phyloP scores from a whole-genome alignment of 1,140 invertebrate species.

The Saccostrea glomerata region DNA sequence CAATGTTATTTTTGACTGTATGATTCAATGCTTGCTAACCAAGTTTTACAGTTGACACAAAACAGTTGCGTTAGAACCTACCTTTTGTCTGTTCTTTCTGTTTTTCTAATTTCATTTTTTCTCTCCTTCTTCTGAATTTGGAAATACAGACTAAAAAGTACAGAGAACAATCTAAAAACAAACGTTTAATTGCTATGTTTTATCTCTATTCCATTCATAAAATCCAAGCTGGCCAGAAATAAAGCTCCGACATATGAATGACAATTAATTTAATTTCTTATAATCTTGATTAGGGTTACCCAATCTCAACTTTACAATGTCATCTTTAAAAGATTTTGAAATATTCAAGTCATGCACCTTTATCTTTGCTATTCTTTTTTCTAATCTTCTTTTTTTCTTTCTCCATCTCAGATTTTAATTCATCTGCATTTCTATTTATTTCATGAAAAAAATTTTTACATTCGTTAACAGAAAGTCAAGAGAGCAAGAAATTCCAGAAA shows the following conservation, averaged over 20 bases:
- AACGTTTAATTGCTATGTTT: no score
- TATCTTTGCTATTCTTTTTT: constrained; percentile 77
- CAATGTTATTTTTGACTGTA: no score
- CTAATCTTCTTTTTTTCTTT: constrained; percentile 74
- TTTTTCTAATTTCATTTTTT: constrained; percentile 76
- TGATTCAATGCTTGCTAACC: no score
- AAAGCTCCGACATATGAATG: no score
- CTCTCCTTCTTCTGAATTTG: constrained; percentile 71
- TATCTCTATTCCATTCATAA: no score
- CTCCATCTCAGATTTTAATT: constrained; percentile 76
- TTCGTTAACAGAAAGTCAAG: no score
- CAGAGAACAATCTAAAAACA: no score
- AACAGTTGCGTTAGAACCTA: not conserved
- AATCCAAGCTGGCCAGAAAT: no score
- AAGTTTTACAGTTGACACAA: no score
- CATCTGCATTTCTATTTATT: constrained; percentile 74
- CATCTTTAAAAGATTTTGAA: not conserved
- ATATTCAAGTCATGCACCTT: constrained; percentile 62
- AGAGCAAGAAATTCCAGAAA: no score
- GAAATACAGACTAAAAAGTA: constrained; percentile 3
- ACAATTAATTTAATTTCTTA: not conserved
- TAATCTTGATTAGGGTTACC: not conserved
- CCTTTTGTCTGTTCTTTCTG: constrained; percentile 42
- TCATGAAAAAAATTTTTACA: constrained; percentile 60
- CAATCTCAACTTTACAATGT: not conserved